Evolutionary conservation across 2,888 invertebrate genomes (phyloP).

Genomic region (Sipha maydis): DNA sequence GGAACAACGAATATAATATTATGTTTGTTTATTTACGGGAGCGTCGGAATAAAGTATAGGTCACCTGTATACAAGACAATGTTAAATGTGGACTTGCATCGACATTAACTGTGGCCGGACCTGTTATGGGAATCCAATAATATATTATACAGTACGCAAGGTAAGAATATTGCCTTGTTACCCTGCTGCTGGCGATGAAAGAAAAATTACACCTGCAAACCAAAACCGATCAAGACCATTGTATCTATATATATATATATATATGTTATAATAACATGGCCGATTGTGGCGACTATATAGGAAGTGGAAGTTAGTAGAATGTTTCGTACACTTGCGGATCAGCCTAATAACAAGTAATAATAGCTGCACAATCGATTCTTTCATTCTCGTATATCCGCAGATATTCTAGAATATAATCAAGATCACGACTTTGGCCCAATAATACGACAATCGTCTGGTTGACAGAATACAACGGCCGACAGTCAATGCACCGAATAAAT

Average conservation of each 20-base stretch:
- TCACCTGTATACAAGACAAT: neutral
- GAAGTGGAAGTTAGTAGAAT: neutral
- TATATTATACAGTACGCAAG: slow-evolving; percentile 11
- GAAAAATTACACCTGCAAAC: neutral
- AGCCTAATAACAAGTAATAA: neutral
- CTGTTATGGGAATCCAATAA: slow-evolving; percentile 21
- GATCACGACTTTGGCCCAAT: too few species aligned
- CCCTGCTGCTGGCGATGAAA: neutral
- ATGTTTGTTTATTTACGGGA: neutral
- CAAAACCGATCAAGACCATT: neutral
- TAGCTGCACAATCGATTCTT: neutral
- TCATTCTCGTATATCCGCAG: neutral
- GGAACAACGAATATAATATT: neutral
- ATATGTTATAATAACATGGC: neutral
- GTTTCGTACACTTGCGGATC: neutral
- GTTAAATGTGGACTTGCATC: neutral
- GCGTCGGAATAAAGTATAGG: neutral
- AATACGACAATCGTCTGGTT: too few species aligned
- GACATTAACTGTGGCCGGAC: neutral
- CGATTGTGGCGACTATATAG: neutral
- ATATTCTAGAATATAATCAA: too few species aligned
- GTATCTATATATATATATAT: too few species aligned
- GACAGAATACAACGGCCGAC: too few species aligned
- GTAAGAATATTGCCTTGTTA: slow-evolving; percentile 36
- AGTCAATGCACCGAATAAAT: too few species aligned